Evolutionary conservation across 1,140 invertebrate genomes (phyloP).

Genomic region (Drosophila trapezifrons): DNA sequence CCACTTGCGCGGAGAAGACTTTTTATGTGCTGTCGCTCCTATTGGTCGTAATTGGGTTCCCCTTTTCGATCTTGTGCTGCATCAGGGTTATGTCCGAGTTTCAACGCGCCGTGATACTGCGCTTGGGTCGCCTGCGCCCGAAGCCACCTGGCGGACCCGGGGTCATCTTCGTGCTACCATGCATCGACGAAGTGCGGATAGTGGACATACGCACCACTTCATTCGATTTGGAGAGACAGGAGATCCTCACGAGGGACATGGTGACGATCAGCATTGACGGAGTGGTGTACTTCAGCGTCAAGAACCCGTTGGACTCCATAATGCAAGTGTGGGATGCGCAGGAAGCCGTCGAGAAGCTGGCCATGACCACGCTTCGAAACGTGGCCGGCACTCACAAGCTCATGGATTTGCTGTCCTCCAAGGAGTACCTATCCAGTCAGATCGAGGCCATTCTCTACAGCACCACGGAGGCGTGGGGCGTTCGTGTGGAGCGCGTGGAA

Average conservation of each 20-base stretch:
- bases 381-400: constrained; percentile 96
- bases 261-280: constrained; percentile 96
- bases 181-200: constrained; percentile 91
- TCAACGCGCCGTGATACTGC: constrained; percentile 94
- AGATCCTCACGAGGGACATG: constrained; percentile 94
- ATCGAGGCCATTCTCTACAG: constrained; percentile 85
- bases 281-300: constrained; percentile 93
- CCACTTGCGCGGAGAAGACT: constrained; percentile 89
- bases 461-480: constrained; percentile 97
- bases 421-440: constrained; percentile 90
- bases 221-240: constrained; percentile 85
- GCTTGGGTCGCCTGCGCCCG: constrained; percentile 88
- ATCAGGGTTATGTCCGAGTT: constrained; percentile 90
- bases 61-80: constrained; percentile 91
- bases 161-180: constrained; percentile 94
- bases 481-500: constrained; percentile 97
- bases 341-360: constrained; percentile 92
- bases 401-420: constrained; percentile 87
- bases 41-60: constrained; percentile 91
- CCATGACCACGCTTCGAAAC: constrained; percentile 94
- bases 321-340: constrained; percentile 90
- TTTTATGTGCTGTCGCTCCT: constrained; percentile 90
- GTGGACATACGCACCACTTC: constrained; percentile 91
- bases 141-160: constrained; percentile 88
- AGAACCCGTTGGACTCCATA: constrained; percentile 91